These are phyloP conservation scores for Microcebus tavaratra DNA, from an alignment of 2,113 vertebrate genomes.

Conservation along the genomic window DNA sequence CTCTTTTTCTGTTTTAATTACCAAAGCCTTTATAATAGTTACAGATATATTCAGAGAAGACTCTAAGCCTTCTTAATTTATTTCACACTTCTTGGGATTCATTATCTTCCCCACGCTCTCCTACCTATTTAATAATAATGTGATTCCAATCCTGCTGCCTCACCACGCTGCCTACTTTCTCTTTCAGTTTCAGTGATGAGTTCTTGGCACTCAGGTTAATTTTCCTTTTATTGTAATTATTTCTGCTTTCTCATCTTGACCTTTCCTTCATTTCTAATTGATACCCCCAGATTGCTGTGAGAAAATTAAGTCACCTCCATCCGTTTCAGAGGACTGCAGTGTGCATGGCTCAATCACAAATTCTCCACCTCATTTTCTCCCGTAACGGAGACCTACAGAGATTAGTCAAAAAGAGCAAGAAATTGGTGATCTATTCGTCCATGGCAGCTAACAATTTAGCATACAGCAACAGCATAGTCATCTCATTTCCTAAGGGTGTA, in stretches of 20 bases:
- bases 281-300: slow-evolving; percentile 1
- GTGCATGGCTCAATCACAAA: background rate
- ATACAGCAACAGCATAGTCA: background rate
- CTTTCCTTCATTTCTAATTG: slow-evolving; percentile 61
- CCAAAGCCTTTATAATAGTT: background rate
- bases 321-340: background rate
- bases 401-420: slow-evolving; percentile 10
- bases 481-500: background rate
- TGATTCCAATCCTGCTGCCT: background rate
- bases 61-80: background rate
- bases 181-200: slow-evolving; percentile 23
- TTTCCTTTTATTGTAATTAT: slow-evolving; percentile 58
- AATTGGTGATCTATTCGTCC: slow-evolving; percentile 22
- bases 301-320: slow-evolving; percentile 47
- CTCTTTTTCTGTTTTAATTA: background rate
- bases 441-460: slow-evolving; percentile 30
- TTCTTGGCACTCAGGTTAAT: slow-evolving; percentile 35
- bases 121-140: background rate
- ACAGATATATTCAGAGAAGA: background rate
- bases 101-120: background rate
- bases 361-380: slow-evolving; percentile 46
- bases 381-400: background rate
- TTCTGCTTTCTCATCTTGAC: slow-evolving; percentile 55
- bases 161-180: background rate
- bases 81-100: background rate